Percentiles rank a stretch among this genome's conserved stretches.
phyloP scores from a whole-genome alignment of 2,888 invertebrate genomes.

The Harpalus rufipes region DNA sequence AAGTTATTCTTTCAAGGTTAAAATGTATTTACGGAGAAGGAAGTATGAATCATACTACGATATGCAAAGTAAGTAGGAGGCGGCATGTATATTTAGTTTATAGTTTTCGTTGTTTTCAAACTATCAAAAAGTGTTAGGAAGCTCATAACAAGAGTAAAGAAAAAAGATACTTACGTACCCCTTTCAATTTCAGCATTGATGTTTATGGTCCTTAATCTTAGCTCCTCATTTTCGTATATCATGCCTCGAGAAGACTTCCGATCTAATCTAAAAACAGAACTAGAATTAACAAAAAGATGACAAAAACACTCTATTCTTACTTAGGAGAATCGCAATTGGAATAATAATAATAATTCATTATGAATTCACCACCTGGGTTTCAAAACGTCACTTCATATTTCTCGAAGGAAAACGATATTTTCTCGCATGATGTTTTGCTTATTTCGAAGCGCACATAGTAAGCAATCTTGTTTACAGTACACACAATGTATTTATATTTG shows the following conservation, averaged over 20 bases:
- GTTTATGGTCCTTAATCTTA: conserved; percentile 92
- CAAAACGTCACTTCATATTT: not conserved
- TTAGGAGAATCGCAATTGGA: conserved; percentile 21
- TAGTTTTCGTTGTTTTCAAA: no score
- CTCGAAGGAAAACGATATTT: conserved; percentile 4
- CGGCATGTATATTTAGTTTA: no score
- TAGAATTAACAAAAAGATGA: not conserved
- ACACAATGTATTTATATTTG: conserved; percentile 9
- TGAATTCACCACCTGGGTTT: not conserved
- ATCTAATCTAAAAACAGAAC: conserved; percentile 83
- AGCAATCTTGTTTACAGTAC: not conserved
- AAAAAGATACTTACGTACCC: conserved; percentile 79
- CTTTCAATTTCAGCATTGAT: conserved; percentile 95
- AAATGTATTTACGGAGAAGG: no score
- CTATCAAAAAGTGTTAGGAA: not conserved
- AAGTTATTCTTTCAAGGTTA: no score
- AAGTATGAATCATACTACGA: no score
- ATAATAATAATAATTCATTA: conserved; percentile 40
- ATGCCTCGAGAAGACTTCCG: conserved; percentile 94
- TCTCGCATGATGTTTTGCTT: not conserved
- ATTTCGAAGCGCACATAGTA: not conserved
- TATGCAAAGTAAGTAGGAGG: no score
- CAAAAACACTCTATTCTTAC: conserved; percentile 10
- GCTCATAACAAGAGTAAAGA: not conserved
- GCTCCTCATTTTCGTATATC: conserved; percentile 96